Percentiles rank a stretch among this genome's conserved stretches.
phyloP scores from a whole-genome alignment of 2,888 invertebrate species.

The Eudasyphora cyanicolor region DNA sequence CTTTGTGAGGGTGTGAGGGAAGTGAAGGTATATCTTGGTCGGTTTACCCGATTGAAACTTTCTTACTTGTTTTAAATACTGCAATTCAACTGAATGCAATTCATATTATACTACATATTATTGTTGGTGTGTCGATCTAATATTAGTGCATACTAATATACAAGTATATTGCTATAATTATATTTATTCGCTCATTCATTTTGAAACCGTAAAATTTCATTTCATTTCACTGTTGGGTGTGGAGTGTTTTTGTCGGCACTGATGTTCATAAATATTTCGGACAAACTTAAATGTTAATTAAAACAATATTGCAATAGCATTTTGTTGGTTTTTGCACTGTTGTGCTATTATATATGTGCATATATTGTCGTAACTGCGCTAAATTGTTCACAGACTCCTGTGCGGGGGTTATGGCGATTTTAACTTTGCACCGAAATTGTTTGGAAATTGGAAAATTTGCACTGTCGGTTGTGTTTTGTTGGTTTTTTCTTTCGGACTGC shows the following conservation, averaged over 20 bases:
- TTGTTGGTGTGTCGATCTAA: no score
- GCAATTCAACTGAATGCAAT: no score
- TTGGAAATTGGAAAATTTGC: conserved; percentile 1
- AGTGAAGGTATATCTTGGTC: no score
- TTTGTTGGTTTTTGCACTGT: neutral
- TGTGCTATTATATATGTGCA: neutral
- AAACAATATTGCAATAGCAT: conserved; percentile 11
- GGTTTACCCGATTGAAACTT: no score
- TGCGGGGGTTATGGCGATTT: conserved; percentile 16
- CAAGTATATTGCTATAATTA: no score
- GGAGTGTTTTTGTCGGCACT: conserved; percentile 4
- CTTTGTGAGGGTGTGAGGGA: no score
- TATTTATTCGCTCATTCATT: conserved; percentile 32
- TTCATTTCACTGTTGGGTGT: conserved; percentile 7
- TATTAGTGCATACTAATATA: no score
- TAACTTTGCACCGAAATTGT: conserved; percentile 15
- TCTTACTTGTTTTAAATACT: no score
- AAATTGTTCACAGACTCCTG: neutral
- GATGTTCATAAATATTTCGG: conserved; percentile 18
- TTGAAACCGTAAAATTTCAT: conserved; percentile 36
- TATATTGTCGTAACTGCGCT: neutral
- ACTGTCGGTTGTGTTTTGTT: neutral
- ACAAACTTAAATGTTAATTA: conserved; percentile 24
- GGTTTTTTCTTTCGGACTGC: no score
- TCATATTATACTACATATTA: no score